These are phyloP conservation scores for Melanargia galathea DNA, from an alignment of 2,888 invertebrate genomes.

Conservation along the genomic window DNA sequence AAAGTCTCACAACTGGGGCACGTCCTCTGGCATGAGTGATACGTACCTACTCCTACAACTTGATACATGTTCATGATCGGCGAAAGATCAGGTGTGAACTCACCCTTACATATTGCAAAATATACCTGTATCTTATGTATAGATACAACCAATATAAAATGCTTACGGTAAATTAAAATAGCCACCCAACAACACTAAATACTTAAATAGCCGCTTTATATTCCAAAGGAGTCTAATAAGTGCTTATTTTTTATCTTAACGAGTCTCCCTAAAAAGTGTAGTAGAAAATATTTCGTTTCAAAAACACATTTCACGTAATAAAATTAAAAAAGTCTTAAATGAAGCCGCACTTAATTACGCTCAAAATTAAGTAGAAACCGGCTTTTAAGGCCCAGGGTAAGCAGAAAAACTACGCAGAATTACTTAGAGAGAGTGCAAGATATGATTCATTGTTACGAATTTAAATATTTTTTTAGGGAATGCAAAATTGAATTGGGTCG, in stretches of 20 bases:
- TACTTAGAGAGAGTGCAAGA: not conserved
- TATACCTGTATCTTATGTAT: not conserved
- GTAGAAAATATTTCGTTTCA: constrained; percentile 1
- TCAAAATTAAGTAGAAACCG: constrained; percentile 9
- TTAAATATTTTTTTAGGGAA: not conserved
- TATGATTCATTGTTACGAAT: not conserved
- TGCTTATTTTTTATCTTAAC: constrained; percentile 9
- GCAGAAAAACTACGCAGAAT: not conserved
- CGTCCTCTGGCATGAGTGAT: no score
- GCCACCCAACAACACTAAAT: not conserved
- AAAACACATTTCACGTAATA: constrained; percentile 1
- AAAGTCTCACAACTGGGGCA: no score
- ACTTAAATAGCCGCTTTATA: constrained; percentile 1
- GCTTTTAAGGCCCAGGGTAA: not conserved
- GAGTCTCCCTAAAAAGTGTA: not conserved
- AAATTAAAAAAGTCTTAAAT: constrained; percentile 11
- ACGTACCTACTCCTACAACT: no score
- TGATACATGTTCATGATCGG: not conserved
- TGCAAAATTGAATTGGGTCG: no score
- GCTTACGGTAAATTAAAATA: not conserved
- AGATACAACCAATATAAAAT: not conserved
- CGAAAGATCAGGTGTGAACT: not conserved
- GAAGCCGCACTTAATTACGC: constrained; percentile 11
- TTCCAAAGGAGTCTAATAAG: not conserved
- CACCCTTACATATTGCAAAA: not conserved